These are phyloP conservation scores for Prolemur simus DNA, from an alignment of 2,113 vertebrate species.

Conservation along the genomic window DNA sequence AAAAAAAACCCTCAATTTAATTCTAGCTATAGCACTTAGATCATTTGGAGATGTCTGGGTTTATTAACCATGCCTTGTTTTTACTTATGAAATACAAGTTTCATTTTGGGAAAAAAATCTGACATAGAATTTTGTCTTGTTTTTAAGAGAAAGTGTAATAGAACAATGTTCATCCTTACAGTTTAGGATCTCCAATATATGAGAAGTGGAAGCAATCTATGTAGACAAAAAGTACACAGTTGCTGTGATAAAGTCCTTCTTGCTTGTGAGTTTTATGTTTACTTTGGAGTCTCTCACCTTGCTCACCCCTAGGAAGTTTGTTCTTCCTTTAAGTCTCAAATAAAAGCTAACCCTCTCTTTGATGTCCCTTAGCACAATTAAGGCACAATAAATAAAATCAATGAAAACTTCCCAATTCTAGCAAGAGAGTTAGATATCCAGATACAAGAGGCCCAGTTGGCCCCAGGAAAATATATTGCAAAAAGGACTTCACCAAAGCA, in stretches of 20 bases:
- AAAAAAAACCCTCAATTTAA: slow-evolving; percentile 17
- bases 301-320: neutral
- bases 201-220: neutral
- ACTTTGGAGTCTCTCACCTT: neutral
- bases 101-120: neutral
- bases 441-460: too few relatives aligned
- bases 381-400: neutral
- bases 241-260: neutral
- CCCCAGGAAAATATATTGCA: too few relatives aligned
- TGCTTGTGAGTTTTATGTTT: neutral
- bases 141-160: neutral
- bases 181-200: neutral
- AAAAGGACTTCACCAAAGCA: too few relatives aligned
- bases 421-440: too few relatives aligned
- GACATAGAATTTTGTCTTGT: neutral
- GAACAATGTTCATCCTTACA: neutral
- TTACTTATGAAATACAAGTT: slow-evolving; percentile 16
- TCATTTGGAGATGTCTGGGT: neutral
- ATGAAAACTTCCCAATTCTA: too few relatives aligned
- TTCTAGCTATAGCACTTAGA: neutral
- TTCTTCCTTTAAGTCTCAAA: neutral
- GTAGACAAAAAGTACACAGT: neutral
- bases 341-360: neutral
- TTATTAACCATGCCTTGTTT: neutral
- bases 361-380: neutral